phyloP scores from a whole-genome alignment of 2,113 vertebrate species.

The Zeus faber region DNA sequence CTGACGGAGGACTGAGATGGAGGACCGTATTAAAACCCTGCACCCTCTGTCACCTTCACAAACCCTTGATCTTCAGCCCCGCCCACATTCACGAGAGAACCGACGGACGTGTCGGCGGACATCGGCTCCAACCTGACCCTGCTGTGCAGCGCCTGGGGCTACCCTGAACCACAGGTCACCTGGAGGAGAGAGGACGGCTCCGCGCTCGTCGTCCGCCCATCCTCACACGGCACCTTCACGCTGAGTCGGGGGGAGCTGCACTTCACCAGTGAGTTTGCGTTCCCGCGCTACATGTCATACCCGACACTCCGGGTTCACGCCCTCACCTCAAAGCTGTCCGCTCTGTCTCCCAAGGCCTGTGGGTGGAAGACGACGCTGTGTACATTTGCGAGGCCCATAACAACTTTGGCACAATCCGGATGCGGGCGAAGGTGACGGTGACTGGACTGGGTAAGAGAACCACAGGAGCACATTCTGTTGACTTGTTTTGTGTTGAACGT shows the following conservation, averaged over 20 bases:
- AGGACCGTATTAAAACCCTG: no score
- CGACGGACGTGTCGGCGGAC: conserved; percentile 78
- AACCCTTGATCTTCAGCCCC: no score
- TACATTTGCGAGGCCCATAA: conserved; percentile 95
- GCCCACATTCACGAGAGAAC: conserved; percentile 84
- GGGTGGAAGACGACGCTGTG: conserved; percentile 86
- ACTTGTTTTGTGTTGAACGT: no score
- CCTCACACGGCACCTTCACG: conserved; percentile 69
- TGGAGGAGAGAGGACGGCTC: conserved; percentile 81
- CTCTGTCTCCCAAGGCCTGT: conserved; percentile 77
- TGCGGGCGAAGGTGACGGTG: conserved; percentile 79
- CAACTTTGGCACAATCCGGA: conserved; percentile 88
- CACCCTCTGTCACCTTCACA: no score
- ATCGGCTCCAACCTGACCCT: conserved; percentile 87
- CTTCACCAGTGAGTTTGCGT: conserved; percentile 76
- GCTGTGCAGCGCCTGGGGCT: conserved; percentile 79
- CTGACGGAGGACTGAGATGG: no score
- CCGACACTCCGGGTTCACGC: neutral
- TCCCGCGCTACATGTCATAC: neutral
- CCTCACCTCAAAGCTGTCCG: neutral
- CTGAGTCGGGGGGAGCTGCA: conserved; percentile 80
- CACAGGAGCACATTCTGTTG: no score
- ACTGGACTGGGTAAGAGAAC: conserved; percentile 87
- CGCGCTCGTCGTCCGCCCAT: conserved; percentile 74
- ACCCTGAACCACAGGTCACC: conserved; percentile 84